Conservation (phyloP, 1,140 invertebrate genomes). For the Solenopsis invicta region DNA sequence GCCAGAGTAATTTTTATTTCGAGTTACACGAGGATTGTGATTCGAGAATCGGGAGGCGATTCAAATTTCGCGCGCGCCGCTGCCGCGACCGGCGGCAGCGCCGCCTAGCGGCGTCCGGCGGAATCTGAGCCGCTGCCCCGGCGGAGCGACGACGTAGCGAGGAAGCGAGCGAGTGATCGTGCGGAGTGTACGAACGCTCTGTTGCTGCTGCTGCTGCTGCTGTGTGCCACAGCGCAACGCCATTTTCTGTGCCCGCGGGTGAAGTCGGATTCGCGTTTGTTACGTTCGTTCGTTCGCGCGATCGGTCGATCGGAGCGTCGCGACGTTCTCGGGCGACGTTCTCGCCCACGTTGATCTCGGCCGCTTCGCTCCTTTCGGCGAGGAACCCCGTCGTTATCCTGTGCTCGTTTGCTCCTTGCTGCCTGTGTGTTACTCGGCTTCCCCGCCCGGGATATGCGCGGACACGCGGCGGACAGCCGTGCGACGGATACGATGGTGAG, state of each 20-base stretch:
- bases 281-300: background rate
- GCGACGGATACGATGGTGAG: slow-evolving; percentile 73
- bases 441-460: slow-evolving; percentile 61
- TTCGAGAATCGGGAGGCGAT: background rate
- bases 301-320: background rate
- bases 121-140: slow-evolving; percentile 36
- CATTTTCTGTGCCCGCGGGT: slow-evolving; percentile 72
- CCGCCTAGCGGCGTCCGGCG: background rate
- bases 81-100: background rate
- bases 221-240: slow-evolving; percentile 60
- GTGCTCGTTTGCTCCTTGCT: background rate
- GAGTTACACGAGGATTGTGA: no score
- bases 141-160: slow-evolving; percentile 30
- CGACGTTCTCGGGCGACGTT: slow-evolving; percentile 44
- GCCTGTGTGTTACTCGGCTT: background rate
- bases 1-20: no score
- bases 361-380: slow-evolving; percentile 9
- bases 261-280: slow-evolving; percentile 51
- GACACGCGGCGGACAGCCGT: slow-evolving; percentile 69
- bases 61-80: background rate
- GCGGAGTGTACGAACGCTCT: slow-evolving; percentile 13
- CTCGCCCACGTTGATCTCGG: slow-evolving; percentile 36
- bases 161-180: slow-evolving; percentile 9
- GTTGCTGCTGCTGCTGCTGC: slow-evolving; percentile 14
- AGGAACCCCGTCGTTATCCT: slow-evolving; percentile 4